Evolutionary conservation across 2,888 invertebrate species (phyloP).

Genomic region (Drosophila lutescens): DNA sequence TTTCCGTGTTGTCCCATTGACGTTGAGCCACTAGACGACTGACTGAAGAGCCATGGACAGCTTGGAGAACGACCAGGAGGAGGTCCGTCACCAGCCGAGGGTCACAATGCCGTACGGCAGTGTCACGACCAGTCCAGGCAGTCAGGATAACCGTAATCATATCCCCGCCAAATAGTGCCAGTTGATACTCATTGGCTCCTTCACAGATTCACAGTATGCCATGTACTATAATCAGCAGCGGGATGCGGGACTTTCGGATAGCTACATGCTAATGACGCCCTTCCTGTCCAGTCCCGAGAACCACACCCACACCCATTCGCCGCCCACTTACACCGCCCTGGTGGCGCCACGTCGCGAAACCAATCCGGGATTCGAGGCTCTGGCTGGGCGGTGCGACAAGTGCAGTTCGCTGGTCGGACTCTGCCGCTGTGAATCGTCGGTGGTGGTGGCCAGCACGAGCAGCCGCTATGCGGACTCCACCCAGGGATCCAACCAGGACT

Average conservation of each 20-base stretch:
- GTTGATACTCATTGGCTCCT: neutral
- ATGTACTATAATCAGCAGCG: constrained; percentile 25
- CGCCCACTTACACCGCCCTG: constrained; percentile 25
- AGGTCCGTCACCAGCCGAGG: constrained; percentile 71
- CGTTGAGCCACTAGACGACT: constrained; percentile 5
- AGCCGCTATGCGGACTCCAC: constrained; percentile 56
- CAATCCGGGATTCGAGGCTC: neutral
- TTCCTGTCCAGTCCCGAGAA: constrained; percentile 32
- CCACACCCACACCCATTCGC: constrained; percentile 15
- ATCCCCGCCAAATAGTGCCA: too few relatives aligned
- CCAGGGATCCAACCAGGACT: constrained; percentile 59
- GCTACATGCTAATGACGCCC: constrained; percentile 57
- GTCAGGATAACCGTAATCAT: constrained; percentile 57
- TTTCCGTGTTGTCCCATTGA: constrained; percentile 7
- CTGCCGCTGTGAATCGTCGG: constrained; percentile 21
- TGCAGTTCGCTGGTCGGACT: constrained; percentile 18
- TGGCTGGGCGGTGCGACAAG: constrained; percentile 20
- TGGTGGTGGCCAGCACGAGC: constrained; percentile 7
- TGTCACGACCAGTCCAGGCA: constrained; percentile 40
- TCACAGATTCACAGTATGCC: constrained; percentile 29
- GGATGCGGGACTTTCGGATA: constrained; percentile 44
- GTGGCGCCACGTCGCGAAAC: constrained; percentile 27
- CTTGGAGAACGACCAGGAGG: constrained; percentile 83
- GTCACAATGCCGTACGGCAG: constrained; percentile 49
- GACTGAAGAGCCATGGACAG: constrained; percentile 51